These are phyloP conservation scores for Semaprochilodus insignis DNA, from an alignment of 2,797 vertebrate species.

Conservation along the genomic window DNA sequence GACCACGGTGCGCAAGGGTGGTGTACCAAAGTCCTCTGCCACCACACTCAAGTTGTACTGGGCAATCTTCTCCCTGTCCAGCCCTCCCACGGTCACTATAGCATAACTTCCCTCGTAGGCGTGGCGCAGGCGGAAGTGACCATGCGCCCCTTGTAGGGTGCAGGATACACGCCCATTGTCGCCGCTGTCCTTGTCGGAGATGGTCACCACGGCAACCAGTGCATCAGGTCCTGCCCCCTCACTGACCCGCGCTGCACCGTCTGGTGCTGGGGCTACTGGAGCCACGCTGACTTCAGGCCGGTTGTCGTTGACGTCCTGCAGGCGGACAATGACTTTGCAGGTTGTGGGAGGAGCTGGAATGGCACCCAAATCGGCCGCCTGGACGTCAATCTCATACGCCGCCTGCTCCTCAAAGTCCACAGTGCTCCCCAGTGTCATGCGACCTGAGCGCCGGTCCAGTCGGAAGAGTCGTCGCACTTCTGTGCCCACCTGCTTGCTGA, in stretches of 20 bases:
- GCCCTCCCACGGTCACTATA: constrained; percentile 83
- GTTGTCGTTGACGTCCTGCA: constrained; percentile 94
- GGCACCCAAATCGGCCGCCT: constrained; percentile 85
- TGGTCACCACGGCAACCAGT: constrained; percentile 92
- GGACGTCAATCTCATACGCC: constrained; percentile 92
- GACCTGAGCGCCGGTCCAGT: constrained; percentile 85
- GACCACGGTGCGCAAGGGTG: constrained; percentile 84
- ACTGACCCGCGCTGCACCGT: constrained; percentile 83
- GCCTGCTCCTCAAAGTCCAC: constrained; percentile 92
- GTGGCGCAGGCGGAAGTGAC: constrained; percentile 88
- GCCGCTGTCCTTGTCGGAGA: constrained; percentile 89
- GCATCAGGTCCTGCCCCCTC: constrained; percentile 89
- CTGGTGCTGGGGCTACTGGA: constrained; percentile 79
- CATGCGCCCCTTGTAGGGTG: constrained; percentile 88
- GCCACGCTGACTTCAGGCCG: constrained; percentile 89
- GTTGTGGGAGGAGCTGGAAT: constrained; percentile 83
- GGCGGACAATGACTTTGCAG: constrained; percentile 89
- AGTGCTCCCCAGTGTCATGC: constrained; percentile 82
- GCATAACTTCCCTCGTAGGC: constrained; percentile 94
- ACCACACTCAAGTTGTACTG: constrained; percentile 94
- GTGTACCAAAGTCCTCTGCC: constrained; percentile 90
- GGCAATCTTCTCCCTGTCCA: constrained; percentile 87
- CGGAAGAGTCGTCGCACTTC: constrained; percentile 89
- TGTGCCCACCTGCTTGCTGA: constrained; percentile 84
- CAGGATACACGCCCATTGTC: constrained; percentile 90